These are phyloP conservation scores for Plodia interpunctella DNA, from an alignment of 1,140 invertebrate species.

Conservation along the genomic window DNA sequence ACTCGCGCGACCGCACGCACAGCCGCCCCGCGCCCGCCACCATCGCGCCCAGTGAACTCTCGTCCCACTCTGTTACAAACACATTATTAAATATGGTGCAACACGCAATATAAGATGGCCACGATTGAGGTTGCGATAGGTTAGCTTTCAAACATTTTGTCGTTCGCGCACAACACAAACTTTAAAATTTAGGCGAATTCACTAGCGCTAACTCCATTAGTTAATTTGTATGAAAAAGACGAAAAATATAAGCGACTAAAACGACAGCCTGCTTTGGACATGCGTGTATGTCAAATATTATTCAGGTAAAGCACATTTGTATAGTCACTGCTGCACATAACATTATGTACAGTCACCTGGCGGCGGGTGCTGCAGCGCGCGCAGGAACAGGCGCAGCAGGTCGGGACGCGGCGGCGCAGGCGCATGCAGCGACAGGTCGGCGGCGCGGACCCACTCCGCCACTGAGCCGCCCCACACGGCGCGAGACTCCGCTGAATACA, in stretches of 20 bases:
- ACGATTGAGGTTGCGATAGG: too few relatives aligned
- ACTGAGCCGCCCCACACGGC: conserved; percentile 30
- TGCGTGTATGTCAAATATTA: too few relatives aligned
- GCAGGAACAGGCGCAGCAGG: conserved; percentile 45
- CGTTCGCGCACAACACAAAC: too few relatives aligned
- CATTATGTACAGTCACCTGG: conserved; percentile 27
- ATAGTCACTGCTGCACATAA: too few relatives aligned
- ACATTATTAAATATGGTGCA: background rate
- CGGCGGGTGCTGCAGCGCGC: conserved; percentile 34
- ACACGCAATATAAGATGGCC: too few relatives aligned
- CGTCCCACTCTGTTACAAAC: conserved; percentile 30
- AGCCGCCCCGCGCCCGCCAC: conserved; percentile 57
- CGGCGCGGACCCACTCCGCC: conserved; percentile 50
- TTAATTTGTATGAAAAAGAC: too few relatives aligned
- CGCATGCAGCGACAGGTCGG: conserved; percentile 55
- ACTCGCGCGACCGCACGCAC: conserved; percentile 52
- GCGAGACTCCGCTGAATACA: conserved; percentile 37
- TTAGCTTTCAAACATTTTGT: too few relatives aligned
- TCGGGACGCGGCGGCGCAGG: conserved; percentile 35
- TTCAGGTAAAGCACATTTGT: too few relatives aligned
- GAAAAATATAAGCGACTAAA: too few relatives aligned
- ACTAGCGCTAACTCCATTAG: too few relatives aligned
- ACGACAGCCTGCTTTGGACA: too few relatives aligned
- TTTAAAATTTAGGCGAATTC: too few relatives aligned
- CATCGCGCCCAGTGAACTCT: conserved; percentile 21